A percentile compares a stretch with the other conserved stretches of the same genome.
Evolutionary conservation across 2,113 vertebrate species (phyloP).

Genomic region (Serilophus lunatus): DNA sequence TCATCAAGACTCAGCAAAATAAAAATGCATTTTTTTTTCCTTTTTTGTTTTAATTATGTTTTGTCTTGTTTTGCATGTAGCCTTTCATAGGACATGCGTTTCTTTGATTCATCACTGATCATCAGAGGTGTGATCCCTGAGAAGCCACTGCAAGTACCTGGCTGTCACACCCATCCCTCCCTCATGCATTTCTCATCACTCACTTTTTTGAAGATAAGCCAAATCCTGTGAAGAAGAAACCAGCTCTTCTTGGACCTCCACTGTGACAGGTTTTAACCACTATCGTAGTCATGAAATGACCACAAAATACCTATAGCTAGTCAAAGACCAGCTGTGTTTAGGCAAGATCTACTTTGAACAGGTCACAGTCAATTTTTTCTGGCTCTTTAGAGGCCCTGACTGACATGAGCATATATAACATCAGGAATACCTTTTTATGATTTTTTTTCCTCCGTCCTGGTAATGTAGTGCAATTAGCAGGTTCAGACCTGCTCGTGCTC

Average conservation of each 20-base stretch:
- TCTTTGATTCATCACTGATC: background rate
- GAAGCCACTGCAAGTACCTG: background rate
- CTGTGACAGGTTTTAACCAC: background rate
- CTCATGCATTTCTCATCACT: background rate
- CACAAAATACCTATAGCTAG: background rate
- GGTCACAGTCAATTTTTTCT: conserved; percentile 17
- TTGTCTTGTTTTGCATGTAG: background rate
- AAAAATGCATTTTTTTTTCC: background rate
- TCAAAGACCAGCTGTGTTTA: conserved; percentile 42
- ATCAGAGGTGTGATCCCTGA: background rate
- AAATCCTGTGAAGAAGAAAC: background rate
- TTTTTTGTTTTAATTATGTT: background rate
- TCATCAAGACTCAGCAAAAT: background rate
- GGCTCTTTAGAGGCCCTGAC: background rate
- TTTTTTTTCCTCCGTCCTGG: background rate
- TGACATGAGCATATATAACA: background rate
- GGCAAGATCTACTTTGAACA: background rate
- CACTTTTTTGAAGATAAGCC: background rate
- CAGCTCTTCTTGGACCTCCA: background rate
- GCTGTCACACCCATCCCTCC: background rate
- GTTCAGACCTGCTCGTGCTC: conserved; percentile 48
- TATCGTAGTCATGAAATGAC: background rate
- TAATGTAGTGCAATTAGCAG: conserved; percentile 39
- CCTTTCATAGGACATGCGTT: background rate
- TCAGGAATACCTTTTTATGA: conserved; percentile 31